Percentiles rank a stretch among this genome's conserved stretches.
phyloP scores from a whole-genome alignment of 2,888 invertebrate genomes.

The Mesodorylaimus sp. region DNA sequence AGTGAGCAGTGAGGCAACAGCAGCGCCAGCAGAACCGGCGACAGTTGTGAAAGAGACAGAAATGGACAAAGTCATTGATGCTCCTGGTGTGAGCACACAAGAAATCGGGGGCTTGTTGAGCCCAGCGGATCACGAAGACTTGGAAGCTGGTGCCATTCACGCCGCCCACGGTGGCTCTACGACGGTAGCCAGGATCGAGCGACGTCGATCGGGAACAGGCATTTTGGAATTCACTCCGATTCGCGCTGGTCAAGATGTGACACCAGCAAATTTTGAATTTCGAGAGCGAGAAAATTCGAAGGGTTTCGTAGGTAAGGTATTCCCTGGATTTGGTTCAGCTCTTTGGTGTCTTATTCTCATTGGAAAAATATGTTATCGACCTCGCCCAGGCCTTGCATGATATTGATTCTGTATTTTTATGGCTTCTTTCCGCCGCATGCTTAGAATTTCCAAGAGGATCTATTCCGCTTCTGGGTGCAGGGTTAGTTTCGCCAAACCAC shows the following conservation, averaged over 20 bases:
- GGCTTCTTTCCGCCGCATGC: too few species aligned
- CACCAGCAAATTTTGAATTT: constrained; percentile 62
- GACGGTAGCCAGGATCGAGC: not conserved
- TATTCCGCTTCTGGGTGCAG: too few species aligned
- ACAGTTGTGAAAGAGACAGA: not conserved
- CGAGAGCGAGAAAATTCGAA: constrained; percentile 36
- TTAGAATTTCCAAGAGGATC: too few species aligned
- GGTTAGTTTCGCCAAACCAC: not conserved
- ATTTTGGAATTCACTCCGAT: constrained; percentile 60
- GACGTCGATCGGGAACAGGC: constrained; percentile 16
- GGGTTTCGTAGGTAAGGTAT: not conserved
- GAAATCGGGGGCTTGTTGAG: too few species aligned
- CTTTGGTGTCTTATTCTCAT: too few species aligned
- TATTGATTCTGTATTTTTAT: too few species aligned
- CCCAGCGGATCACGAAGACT: too few species aligned
- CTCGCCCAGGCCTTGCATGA: too few species aligned
- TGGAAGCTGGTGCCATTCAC: not conserved
- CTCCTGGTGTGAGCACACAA: too few species aligned
- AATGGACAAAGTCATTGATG: too few species aligned
- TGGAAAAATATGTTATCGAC: too few species aligned
- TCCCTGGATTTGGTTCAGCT: too few species aligned
- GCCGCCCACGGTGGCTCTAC: not conserved
- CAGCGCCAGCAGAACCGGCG: not conserved
- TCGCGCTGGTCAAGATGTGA: constrained; percentile 68
- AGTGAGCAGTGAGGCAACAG: not conserved